Conservation (phyloP, 2,888 invertebrate species). For the Caenorhabditis auriculariae region DNA sequence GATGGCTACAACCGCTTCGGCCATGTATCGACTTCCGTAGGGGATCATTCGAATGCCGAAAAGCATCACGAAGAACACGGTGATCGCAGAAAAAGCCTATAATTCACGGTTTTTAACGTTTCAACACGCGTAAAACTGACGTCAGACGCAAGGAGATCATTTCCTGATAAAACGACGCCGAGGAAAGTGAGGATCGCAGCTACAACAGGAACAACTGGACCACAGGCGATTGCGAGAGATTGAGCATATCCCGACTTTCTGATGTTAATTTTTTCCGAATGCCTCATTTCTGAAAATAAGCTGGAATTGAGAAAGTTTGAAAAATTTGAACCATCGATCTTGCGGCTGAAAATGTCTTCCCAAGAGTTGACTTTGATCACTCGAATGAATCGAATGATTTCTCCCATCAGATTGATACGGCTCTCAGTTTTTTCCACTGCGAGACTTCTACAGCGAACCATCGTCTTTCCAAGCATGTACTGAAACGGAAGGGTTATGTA, state of each 20-base stretch:
- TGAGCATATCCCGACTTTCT: constrained; percentile 71
- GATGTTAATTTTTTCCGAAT: constrained; percentile 68
- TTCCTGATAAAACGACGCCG: constrained; percentile 67
- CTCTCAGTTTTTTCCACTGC: constrained; percentile 61
- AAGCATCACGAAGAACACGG: constrained; percentile 66
- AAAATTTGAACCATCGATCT: constrained; percentile 61
- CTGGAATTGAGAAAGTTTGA: neutral
- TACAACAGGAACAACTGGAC: constrained; percentile 71
- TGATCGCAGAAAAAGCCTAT: constrained; percentile 67
- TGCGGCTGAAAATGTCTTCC: constrained; percentile 71
- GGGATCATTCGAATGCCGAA: constrained; percentile 67
- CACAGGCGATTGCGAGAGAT: constrained; percentile 70
- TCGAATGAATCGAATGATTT: constrained; percentile 70
- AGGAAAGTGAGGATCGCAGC: constrained; percentile 71
- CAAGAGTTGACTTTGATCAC: constrained; percentile 74
- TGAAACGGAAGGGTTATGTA: constrained; percentile 16
- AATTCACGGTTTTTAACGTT: no score
- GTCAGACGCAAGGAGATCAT: constrained; percentile 71
- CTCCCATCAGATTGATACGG: constrained; percentile 66
- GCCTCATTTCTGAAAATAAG: constrained; percentile 67
- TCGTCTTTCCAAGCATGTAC: constrained; percentile 58
- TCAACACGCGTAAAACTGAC: constrained; percentile 64
- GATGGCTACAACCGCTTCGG: constrained; percentile 64
- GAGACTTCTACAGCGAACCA: constrained; percentile 54
- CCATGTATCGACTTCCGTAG: constrained; percentile 63